Evolutionary conservation across 2,797 vertebrate species (phyloP).

Genomic region (Parauchenoglanis punctatus): DNA sequence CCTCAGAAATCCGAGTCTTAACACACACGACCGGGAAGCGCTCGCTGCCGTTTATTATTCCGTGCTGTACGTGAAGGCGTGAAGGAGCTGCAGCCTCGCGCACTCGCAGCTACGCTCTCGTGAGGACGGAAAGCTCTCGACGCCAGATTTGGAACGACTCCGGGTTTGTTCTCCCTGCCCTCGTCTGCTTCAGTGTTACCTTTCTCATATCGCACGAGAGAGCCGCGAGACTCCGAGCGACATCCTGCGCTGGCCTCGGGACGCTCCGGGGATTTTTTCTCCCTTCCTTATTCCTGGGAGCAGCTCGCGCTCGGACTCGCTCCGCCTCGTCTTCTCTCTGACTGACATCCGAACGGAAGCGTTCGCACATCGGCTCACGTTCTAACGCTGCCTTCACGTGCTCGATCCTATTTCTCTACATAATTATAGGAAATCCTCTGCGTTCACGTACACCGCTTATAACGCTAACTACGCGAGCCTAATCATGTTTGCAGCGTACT

Average conservation of each 20-base stretch:
- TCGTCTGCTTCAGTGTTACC: not conserved
- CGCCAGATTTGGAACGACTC: not conserved
- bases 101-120: not conserved
- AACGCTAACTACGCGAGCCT: not conserved
- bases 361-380: not conserved
- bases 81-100: slow-evolving; percentile 3
- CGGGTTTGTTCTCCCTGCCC: not conserved
- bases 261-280: not conserved
- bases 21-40: not conserved
- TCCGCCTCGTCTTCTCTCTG: not conserved
- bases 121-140: slow-evolving; percentile 11
- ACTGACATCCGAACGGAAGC: not conserved
- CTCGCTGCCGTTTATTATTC: slow-evolving; percentile 14
- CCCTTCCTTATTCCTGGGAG: not conserved
- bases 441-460: not conserved
- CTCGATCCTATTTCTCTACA: not conserved
- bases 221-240: not conserved
- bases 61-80: slow-evolving; percentile 9
- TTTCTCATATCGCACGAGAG: not conserved
- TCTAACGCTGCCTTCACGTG: not conserved
- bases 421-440: not conserved
- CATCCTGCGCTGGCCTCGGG: not conserved
- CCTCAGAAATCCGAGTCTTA: slow-evolving; percentile 9
- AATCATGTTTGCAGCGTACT: not conserved
- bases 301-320: not conserved